Evolutionary conservation across 2,888 invertebrate genomes (phyloP), one percentile per base, ranked within the genome.

Genomic region (Phortica magna): DNA sequence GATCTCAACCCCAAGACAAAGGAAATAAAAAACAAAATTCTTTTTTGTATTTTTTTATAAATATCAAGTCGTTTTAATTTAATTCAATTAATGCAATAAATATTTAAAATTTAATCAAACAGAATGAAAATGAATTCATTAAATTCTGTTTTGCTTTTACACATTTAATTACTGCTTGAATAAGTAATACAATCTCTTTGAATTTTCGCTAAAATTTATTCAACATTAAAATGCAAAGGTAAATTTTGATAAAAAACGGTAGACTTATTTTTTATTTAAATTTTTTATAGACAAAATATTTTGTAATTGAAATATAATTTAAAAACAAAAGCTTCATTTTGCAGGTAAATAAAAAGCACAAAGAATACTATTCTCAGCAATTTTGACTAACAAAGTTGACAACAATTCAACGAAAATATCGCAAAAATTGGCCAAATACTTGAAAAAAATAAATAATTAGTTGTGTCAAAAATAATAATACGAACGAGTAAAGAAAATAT

Each of bases 31-130:
- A 17, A 59, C 5, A 67, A 67, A 67, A 67, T n/a, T 9, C 17
- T 12, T 17, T n/a, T 1, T n/a, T 31, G 10, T 39, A n/a, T 14
- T 71, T 55, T 71, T 55, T 53, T 71, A 71, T 55, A 71, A 71
- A 71, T 71, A 31, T 71, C 55, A 55, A 48, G 53, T 71, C 53
- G 31, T 43, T 78, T 86, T 83, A 75, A 75, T 81, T 81, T 80
- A 81, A 82, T 79, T 84, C 82, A 82, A 84, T 86, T 84, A 86
- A 85, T 85, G 70, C 39, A 85, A 86, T 88, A 86, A 88, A 88
- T 83, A 80, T 88, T 87, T 88, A 83, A 83, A 88, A 85, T 88
- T 88, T 88, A 88, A 88, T 87, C 87, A 84, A 85, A 87, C 87
- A 84, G 85, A 87, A 84, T 88, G 87, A 83, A 86, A 81, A 17